Evolutionary conservation across 2,888 invertebrate species (phyloP), one percentile per base, ranked within the genome.

Genomic region (Troilus luridus): DNA sequence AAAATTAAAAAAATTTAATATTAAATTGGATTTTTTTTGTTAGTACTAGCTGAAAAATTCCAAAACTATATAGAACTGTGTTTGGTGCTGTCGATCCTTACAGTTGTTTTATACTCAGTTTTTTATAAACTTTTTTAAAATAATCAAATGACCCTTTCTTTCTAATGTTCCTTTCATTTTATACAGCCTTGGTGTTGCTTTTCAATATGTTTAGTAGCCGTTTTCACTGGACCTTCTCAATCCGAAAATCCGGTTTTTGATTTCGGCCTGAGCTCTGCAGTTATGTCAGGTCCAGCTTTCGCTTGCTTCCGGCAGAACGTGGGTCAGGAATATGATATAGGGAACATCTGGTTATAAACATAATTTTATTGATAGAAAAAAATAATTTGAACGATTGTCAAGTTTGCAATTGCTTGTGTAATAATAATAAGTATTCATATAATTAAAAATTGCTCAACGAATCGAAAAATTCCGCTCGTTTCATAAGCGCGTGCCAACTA

Each of bases 171-270:
- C 41, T 41, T 41, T 41, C 41, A 41, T 17, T 60, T 60, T 17
- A 17, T 17, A 21, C 62, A 12, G 27, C 27, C 27, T 6, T 27
- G 27, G 2, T 41, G 6, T 41, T 77, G 27, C n/a, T n/a, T 85
- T 85, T 85, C n/a, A 58, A n/a, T 54, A n/a, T 9, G 58, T 85
- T 7, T 11, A 56, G 56, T 85, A 56, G 85, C n/a, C 0, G 54
- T 56, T 85, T 54, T 56, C 85, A 58, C n/a, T n/a, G 56, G 56
- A 2, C 85, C 85, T n/a, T 56, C 54, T 56, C 85, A 56, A 85
- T 56, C 85, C 85, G 3, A 85, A 85, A 85, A 85, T 85, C 85
- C 85, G 85, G 85, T 85, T 85, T 85, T 85, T 56, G n/a, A 77
- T n/a, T 77, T 27, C 41, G 11, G 56, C 85, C n/a, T 85, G 12